Base-by-base conservation (phyloP, 1,140 invertebrate species). In the Cryptotermes secundus region DNA sequence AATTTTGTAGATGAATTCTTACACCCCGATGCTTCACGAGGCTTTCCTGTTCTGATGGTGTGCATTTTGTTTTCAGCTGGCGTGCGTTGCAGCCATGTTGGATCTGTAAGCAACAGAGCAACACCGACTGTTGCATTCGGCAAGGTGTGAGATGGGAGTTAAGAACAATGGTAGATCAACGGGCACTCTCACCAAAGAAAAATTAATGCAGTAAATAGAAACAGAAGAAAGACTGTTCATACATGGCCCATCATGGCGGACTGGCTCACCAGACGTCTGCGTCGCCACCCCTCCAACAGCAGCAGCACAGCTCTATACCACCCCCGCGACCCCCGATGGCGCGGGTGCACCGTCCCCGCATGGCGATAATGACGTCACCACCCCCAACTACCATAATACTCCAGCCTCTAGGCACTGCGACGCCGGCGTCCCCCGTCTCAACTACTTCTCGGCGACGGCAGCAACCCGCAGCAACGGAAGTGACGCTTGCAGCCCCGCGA, bases 401-500 rank as follows among this genome's bases (percentile, higher is more conserved):
- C 79, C 83, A 26, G 12, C 80, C 31, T 49, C 83, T 65, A 12
- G 59, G 59, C 59, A 72, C 31, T 83, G 53, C 83, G 22, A 42
- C 84, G 38, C 72, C 84, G 38, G 53, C 81, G 72, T 88, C 88
- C 90, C 86, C 88, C 90, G 85, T 86, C 88, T 83, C 82, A 86
- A 87, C 83, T 87, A 87, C 83, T 87, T 86, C 87, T 10, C 72
- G 72, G 22, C 24, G 82, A 22, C 86, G 89, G 84, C 90, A 91
- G 84, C 86, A 89, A 84, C 90, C 88, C 38, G 88, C 89, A 85
- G 90, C 90, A 22, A 85, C 90, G 10, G 83, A 81, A 87, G 93
- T 94, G 86, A 94, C 94, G 86, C 92, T 96, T 88, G 91, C 93
- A 86, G 92, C 93, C 88, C 96, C 95, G 80, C 91, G 95, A 87